Conservation (phyloP, 37 sponge, comb jelly and placozoan species). For the Dysidea cf. avara region DNA sequence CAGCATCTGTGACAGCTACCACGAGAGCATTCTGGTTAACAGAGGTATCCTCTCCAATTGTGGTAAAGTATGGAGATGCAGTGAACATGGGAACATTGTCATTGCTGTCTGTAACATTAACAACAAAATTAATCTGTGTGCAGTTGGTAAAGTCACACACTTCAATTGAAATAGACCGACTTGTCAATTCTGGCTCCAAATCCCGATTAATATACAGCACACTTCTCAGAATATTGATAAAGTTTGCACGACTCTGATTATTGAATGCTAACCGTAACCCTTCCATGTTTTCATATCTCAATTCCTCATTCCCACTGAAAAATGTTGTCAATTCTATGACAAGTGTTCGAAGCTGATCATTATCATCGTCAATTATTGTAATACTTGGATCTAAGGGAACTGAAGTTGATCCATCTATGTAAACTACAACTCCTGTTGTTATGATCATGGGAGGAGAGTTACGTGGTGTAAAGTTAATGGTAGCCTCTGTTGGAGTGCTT, state of each 20-base stretch:
- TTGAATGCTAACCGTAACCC: constrained; percentile 11
- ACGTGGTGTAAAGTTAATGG: constrained; percentile 42
- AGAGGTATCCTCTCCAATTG: constrained; percentile 30
- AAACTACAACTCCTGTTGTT: too few species aligned
- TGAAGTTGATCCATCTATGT: neutral
- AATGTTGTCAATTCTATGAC: constrained; percentile 8
- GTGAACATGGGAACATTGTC: constrained; percentile 64
- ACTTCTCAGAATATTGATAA: constrained; percentile 27
- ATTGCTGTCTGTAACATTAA: constrained; percentile 34
- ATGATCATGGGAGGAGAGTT: constrained; percentile 49
- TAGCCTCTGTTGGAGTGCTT: constrained; percentile 17
- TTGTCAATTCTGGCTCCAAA: constrained; percentile 37
- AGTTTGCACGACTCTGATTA: neutral
- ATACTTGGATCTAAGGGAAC: constrained; percentile 38
- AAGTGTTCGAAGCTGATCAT: constrained; percentile 10
- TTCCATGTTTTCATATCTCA: constrained; percentile 14
- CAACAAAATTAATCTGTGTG: constrained; percentile 4
- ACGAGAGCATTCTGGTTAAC: constrained; percentile 17
- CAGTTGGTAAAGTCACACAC: constrained; percentile 48
- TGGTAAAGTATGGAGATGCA: constrained; percentile 9
- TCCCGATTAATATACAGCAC: constrained; percentile 34
- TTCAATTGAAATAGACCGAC: constrained; percentile 31
- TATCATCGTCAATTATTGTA: constrained; percentile 54
- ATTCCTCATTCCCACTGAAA: constrained; percentile 6
- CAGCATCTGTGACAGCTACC: constrained; percentile 49